These are phyloP conservation scores for Heptascelio sp. DNA, from an alignment of 2,888 invertebrate species.

Conservation along the genomic window DNA sequence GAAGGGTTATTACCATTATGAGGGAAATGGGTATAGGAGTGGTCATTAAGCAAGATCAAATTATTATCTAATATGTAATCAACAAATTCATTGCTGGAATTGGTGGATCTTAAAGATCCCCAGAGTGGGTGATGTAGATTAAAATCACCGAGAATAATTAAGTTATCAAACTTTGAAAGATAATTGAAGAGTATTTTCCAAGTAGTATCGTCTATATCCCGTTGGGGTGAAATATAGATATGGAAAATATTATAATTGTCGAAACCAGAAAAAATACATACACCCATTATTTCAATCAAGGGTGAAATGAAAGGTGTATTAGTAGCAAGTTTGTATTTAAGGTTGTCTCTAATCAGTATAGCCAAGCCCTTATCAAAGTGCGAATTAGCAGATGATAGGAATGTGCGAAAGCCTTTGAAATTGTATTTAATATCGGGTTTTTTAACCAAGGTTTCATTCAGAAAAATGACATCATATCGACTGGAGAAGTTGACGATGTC, in stretches of 20 bases:
- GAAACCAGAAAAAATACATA: not conserved
- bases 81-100: not conserved
- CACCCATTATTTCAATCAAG: slow-evolving; percentile 2
- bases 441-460: no score
- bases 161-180: not conserved
- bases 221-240: slow-evolving; percentile 6
- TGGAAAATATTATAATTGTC: not conserved
- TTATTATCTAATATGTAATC: not conserved
- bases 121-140: slow-evolving; percentile 35
- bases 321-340: no score
- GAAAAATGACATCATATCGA: no score
- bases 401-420: no score
- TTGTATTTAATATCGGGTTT: no score
- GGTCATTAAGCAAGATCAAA: slow-evolving; percentile 6
- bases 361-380: no score
- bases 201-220: not conserved
- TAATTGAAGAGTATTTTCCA: not conserved
- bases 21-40: not conserved
- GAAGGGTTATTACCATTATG: slow-evolving; percentile 1
- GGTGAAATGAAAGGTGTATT: no score
- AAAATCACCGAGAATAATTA: slow-evolving; percentile 21
- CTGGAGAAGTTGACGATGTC: no score
- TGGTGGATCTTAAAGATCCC: not conserved
- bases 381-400: no score
- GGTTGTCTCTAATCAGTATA: no score